These are phyloP conservation scores for Rhabditoides inermis DNA, from an alignment of 2,888 invertebrate species.

Conservation along the genomic window DNA sequence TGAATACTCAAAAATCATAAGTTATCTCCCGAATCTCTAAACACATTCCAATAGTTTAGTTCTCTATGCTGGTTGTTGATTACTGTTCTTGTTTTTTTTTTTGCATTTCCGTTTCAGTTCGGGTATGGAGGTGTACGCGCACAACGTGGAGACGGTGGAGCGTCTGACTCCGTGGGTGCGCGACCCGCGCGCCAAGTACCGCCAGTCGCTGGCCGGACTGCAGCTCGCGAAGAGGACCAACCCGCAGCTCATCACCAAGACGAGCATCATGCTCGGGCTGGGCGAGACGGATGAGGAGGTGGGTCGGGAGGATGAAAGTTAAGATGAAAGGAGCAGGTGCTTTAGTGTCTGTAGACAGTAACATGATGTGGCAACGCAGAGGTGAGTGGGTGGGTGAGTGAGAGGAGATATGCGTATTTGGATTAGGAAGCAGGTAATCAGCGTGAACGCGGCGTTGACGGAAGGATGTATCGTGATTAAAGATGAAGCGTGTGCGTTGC, in stretches of 20 bases:
- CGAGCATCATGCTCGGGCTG: conserved; percentile 93
- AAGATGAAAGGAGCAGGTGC: conserved; percentile 7
- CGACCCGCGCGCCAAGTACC: conserved; percentile 81
- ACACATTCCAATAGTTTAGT: not conserved
- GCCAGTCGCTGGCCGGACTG: conserved; percentile 73
- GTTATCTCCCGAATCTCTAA: too few species aligned
- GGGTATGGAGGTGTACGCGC: conserved; percentile 91
- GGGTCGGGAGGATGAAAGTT: conserved; percentile 71
- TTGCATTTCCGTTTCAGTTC: not conserved
- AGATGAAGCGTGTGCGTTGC: too few species aligned
- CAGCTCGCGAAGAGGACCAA: conserved; percentile 64
- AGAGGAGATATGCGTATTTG: too few species aligned
- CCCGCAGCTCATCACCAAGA: conserved; percentile 81
- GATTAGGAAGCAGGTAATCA: too few species aligned
- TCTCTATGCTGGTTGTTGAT: not conserved
- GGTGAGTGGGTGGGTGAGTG: too few species aligned
- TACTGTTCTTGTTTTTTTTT: not conserved
- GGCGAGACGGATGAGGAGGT: conserved; percentile 80
- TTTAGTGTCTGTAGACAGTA: not conserved
- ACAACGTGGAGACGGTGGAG: conserved; percentile 85
- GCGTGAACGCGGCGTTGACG: too few species aligned
- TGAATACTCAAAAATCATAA: too few species aligned
- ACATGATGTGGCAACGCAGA: too few species aligned
- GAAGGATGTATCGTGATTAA: too few species aligned
- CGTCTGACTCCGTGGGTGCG: conserved; percentile 62